A percentile compares a stretch with the other conserved stretches of the same genome.
These are phyloP conservation scores for Onychomys arenicola DNA, from an alignment of 2,797 vertebrate species.

Conservation along the genomic window DNA sequence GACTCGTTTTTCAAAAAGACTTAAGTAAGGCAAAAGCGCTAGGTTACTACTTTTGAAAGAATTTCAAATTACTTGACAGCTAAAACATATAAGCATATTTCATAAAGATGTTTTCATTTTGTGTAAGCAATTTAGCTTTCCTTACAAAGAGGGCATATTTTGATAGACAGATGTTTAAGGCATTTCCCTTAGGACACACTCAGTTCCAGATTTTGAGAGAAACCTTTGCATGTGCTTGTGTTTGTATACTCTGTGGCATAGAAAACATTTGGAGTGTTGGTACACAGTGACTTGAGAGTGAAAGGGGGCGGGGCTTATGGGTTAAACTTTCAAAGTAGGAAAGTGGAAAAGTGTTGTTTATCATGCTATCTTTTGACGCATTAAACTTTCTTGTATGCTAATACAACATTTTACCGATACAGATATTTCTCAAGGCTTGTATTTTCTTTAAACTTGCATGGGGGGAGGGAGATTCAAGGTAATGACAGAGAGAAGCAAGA, in stretches of 20 bases:
- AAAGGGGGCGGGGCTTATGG: background rate
- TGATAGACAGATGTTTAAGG: background rate
- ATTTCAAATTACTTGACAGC: slow-evolving; percentile 58
- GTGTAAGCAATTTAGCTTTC: slow-evolving; percentile 30
- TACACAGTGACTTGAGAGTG: background rate
- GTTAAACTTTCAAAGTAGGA: slow-evolving; percentile 17
- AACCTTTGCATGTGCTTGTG: background rate
- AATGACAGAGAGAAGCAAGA: slow-evolving; percentile 70
- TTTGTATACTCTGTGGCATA: background rate
- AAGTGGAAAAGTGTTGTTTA: slow-evolving; percentile 45
- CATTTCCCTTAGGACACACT: background rate
- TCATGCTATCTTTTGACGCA: slow-evolving; percentile 76
- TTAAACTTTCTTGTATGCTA: slow-evolving; percentile 83
- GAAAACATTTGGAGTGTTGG: background rate
- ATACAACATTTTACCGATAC: slow-evolving; percentile 83
- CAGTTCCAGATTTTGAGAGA: slow-evolving; percentile 1
- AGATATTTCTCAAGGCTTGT: slow-evolving; percentile 66
- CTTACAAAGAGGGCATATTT: slow-evolving; percentile 32
- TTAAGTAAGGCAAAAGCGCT: background rate
- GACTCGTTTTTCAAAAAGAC: slow-evolving; percentile 44
- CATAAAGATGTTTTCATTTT: slow-evolving; percentile 35
- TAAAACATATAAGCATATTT: slow-evolving; percentile 48
- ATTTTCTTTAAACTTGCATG: slow-evolving; percentile 82
- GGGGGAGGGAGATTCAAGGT: slow-evolving; percentile 63
- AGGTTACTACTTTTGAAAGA: slow-evolving; percentile 11